These are phyloP conservation scores for Ptyas mucosa DNA, from an alignment of 2,113 vertebrate genomes.

Conservation along the genomic window DNA sequence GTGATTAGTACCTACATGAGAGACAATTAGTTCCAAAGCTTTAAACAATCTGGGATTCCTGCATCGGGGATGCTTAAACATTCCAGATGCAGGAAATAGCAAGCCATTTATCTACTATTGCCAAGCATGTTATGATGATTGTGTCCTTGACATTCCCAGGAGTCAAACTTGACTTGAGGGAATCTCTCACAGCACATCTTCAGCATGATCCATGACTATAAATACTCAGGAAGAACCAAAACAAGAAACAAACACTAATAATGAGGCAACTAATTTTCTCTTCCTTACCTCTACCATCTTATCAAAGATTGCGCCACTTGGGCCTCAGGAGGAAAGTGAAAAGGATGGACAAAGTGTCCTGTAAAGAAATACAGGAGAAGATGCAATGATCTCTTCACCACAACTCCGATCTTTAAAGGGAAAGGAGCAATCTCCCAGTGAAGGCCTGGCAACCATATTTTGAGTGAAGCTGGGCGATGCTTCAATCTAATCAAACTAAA, in stretches of 20 bases:
- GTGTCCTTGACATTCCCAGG: neutral
- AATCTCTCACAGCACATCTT: neutral
- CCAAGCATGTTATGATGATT: neutral
- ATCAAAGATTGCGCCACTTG: neutral
- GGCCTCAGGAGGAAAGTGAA: neutral
- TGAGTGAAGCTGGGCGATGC: neutral
- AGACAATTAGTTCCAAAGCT: neutral
- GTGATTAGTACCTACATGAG: neutral
- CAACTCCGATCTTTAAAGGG: neutral
- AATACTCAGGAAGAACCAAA: neutral
- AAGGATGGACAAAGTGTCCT: neutral
- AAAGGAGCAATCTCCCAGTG: neutral
- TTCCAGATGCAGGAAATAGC: neutral
- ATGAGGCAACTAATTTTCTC: neutral
- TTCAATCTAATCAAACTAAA: neutral
- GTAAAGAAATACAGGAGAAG: neutral
- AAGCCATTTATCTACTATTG: neutral
- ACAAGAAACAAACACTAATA: neutral
- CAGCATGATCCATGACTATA: neutral
- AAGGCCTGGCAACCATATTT: neutral
- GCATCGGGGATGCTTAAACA: neutral
- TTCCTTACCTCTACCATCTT: neutral
- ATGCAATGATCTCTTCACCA: neutral
- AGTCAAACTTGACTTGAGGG: neutral
- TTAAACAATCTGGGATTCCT: neutral